phyloP scores from a whole-genome alignment of 2,797 vertebrate species.

The Pseudochromis fuscus region DNA sequence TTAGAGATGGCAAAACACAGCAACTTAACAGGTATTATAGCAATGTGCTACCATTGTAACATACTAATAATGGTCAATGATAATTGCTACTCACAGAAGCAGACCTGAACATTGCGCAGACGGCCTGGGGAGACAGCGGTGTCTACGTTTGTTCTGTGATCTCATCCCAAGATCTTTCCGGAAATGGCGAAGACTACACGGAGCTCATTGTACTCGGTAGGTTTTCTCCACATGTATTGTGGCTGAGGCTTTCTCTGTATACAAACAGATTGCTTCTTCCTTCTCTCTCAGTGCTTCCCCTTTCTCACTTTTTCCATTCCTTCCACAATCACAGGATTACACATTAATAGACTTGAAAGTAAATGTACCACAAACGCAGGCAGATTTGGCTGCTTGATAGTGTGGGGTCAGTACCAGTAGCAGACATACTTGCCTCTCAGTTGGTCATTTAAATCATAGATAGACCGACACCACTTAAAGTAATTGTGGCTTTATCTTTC shows the following conservation, averaged over 20 bases:
- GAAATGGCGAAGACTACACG: slow-evolving; percentile 89
- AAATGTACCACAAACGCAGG: not conserved
- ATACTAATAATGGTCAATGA: not conserved
- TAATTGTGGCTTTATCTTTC: slow-evolving; percentile 88
- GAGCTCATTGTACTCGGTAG: slow-evolving; percentile 92
- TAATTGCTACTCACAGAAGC: slow-evolving; percentile 80
- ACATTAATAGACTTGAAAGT: not conserved
- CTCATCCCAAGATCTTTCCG: slow-evolving; percentile 87
- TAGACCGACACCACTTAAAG: slow-evolving; percentile 62
- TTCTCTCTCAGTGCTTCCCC: not conserved
- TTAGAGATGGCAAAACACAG: not conserved
- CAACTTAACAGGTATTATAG: not conserved
- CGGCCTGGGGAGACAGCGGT: slow-evolving; percentile 92
- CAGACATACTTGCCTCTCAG: not conserved
- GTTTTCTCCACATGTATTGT: slow-evolving; percentile 34
- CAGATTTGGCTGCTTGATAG: not conserved
- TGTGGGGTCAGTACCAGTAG: not conserved
- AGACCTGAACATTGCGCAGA: slow-evolving; percentile 89
- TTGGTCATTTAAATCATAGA: too few relatives aligned
- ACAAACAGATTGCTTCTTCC: not conserved
- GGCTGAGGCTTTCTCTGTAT: not conserved
- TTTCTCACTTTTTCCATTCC: not conserved
- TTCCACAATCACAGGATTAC: fast-evolving
- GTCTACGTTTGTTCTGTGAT: slow-evolving; percentile 89
- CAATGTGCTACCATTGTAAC: not conserved